Evolutionary conservation across 2,113 vertebrate species (phyloP), one percentile per base, ranked within the genome.

Genomic region (Scortum barcoo): DNA sequence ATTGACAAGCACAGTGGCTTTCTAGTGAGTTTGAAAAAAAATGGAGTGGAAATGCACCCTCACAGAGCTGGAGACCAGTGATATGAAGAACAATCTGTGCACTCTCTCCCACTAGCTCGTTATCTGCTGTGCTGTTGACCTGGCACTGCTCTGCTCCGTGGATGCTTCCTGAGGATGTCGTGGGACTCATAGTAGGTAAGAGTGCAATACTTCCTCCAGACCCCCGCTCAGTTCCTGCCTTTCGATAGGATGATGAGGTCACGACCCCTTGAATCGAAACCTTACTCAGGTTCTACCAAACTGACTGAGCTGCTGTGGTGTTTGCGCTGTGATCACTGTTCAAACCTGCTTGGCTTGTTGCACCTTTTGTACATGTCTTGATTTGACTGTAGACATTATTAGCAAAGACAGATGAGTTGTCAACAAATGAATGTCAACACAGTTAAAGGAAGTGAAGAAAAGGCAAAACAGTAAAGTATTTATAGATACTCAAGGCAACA

Each of bases 151-250:
- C 58, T 3, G 42, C 62, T 46, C 60, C 38, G 74, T 48, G 76
- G 60, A 82, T 46, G 38, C 66, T 91, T 94, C 91, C 92, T 93
- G 87, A 88, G 86, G 88, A 91, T 89, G 84, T 86, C 54, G 66
- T 51, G 73, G 50, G 17, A 81, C 36, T 65, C 46, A 11, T 60
- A 42, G 50, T 81, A 48, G 42, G 79, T 71, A 76, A 79, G 68
- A 82, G 58, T 56, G 16, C 48, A 78, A 54, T 30, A 70, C 58
- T 90, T 90, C 78, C 88, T 86, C 58, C 76, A 22, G 17, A 38
- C 62, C 82, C 26, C 61, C 2, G 17, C 80, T 82, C 54, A 75
- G 67, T 88, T 92, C 91, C 88, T 85, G 80, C 40, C 36, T 85
- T 86, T 40, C 13, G 26, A 62, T 74, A 61, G 71, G 67, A 81